These are phyloP conservation scores for Cosmorhoe ocellata DNA, from an alignment of 2,888 invertebrate genomes.

Conservation along the genomic window DNA sequence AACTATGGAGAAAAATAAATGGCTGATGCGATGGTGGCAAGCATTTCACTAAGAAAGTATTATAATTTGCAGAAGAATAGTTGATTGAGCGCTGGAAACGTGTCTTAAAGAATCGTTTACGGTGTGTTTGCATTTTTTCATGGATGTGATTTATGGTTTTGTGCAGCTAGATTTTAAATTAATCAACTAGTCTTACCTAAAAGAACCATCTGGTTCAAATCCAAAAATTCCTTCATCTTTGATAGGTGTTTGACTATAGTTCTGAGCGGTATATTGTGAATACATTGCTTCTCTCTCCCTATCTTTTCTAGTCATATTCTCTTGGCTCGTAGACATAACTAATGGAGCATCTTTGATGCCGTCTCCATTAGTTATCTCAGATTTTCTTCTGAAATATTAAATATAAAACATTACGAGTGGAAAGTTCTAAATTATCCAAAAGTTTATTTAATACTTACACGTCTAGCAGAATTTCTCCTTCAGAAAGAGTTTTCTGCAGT, in stretches of 20 bases:
- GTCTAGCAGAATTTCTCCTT: slow-evolving; percentile 89
- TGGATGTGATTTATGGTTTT: slow-evolving; percentile 9
- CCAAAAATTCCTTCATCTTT: slow-evolving; percentile 83
- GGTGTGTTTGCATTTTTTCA: slow-evolving; percentile 2
- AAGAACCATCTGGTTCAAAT: slow-evolving; percentile 77
- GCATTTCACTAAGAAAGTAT: slow-evolving; percentile 29
- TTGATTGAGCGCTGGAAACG: not conserved
- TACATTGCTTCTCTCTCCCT: slow-evolving; percentile 73
- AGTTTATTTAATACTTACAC: slow-evolving; percentile 56
- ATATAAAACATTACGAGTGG: slow-evolving; percentile 6
- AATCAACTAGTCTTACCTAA: slow-evolving; percentile 56
- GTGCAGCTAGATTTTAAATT: slow-evolving; percentile 4
- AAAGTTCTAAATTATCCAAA: too few relatives aligned
- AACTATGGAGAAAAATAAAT: slow-evolving; percentile 79
- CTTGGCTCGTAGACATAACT: slow-evolving; percentile 84
- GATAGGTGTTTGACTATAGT: slow-evolving; percentile 82
- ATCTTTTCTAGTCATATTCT: slow-evolving; percentile 81
- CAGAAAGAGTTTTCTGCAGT: slow-evolving; percentile 90
- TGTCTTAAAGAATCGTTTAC: slow-evolving; percentile 4
- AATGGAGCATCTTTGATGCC: slow-evolving; percentile 75
- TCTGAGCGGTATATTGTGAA: slow-evolving; percentile 67
- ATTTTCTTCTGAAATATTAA: slow-evolving; percentile 64
- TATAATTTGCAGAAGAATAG: slow-evolving; percentile 8
- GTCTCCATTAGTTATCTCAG: slow-evolving; percentile 69
- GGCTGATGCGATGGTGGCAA: slow-evolving; percentile 63